phyloP scores from a whole-genome alignment of 2,888 invertebrate genomes.

The Erebia aethiops region DNA sequence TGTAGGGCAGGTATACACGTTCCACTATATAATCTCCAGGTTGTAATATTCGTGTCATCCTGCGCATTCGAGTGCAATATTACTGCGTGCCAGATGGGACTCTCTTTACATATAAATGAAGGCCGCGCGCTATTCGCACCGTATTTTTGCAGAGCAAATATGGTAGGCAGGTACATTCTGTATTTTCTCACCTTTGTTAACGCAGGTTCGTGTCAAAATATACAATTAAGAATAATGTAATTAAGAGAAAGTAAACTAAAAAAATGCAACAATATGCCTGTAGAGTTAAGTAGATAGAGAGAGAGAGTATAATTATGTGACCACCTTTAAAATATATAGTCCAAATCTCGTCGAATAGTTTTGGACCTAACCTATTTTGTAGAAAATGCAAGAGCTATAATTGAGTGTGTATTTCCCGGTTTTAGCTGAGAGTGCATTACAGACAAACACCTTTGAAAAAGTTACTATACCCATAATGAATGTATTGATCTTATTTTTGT shows the following conservation, averaged over 20 bases:
- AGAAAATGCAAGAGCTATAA: too few relatives aligned
- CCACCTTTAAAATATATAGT: too few relatives aligned
- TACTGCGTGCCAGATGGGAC: conserved; percentile 58
- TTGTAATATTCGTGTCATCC: conserved; percentile 59
- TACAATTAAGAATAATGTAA: neutral
- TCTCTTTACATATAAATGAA: conserved; percentile 70
- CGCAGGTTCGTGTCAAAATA: neutral
- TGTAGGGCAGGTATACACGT: conserved; percentile 1
- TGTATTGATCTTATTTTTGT: too few relatives aligned
- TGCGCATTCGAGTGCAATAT: conserved; percentile 61
- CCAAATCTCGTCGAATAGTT: too few relatives aligned
- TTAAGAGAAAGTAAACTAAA: neutral
- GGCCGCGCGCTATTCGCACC: conserved; percentile 28
- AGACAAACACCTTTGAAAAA: too few relatives aligned
- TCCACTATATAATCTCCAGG: conserved; percentile 51
- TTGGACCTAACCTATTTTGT: too few relatives aligned
- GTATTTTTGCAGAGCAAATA: conserved; percentile 25
- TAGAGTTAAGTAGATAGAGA: too few relatives aligned
- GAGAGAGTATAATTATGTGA: too few relatives aligned
- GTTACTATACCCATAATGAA: too few relatives aligned
- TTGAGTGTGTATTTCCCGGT: too few relatives aligned
- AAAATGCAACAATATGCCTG: too few relatives aligned
- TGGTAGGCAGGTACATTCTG: neutral
- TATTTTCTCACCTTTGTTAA: conserved; percentile 2
- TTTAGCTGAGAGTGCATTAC: too few relatives aligned